Evolutionary conservation across 2,888 invertebrate genomes (phyloP).

Genomic region (Rhamnusium bicolor): DNA sequence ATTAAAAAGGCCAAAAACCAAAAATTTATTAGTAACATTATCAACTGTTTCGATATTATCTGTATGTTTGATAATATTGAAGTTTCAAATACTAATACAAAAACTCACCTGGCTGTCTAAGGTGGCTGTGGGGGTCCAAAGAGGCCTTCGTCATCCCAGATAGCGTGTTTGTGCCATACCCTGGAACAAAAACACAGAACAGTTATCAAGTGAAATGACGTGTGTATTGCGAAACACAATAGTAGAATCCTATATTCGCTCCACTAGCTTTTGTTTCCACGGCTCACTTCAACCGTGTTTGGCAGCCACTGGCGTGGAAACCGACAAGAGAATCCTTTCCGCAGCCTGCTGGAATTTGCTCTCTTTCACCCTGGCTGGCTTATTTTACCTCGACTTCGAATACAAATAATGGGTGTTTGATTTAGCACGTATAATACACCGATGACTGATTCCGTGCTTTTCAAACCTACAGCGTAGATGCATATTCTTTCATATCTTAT

Average conservation of each 20-base stretch:
- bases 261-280: conserved; percentile 68
- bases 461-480: not conserved
- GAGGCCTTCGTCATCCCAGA: conserved; percentile 87
- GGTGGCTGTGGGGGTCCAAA: conserved; percentile 90
- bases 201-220: conserved; percentile 45
- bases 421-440: conserved; percentile 2
- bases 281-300: conserved; percentile 68
- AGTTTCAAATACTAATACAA: not conserved
- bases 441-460: not conserved
- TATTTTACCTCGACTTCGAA: conserved; percentile 41
- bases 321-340: conserved; percentile 71
- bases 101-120: conserved; percentile 87
- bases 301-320: conserved; percentile 67
- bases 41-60: not conserved
- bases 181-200: conserved; percentile 75
- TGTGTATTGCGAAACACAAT: conserved; percentile 47
- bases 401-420: conserved; percentile 21
- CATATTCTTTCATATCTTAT: too few species aligned
- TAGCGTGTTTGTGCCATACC: conserved; percentile 88
- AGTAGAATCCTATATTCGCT: conserved; percentile 58
- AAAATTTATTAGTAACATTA: too few species aligned
- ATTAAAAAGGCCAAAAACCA: too few species aligned
- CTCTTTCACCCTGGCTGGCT: conserved; percentile 47
- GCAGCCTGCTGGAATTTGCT: conserved; percentile 57
- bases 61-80: not conserved